These are phyloP conservation scores for Elanus axillaris DNA, from an alignment of 2,113 vertebrate species.

Conservation along the genomic window DNA sequence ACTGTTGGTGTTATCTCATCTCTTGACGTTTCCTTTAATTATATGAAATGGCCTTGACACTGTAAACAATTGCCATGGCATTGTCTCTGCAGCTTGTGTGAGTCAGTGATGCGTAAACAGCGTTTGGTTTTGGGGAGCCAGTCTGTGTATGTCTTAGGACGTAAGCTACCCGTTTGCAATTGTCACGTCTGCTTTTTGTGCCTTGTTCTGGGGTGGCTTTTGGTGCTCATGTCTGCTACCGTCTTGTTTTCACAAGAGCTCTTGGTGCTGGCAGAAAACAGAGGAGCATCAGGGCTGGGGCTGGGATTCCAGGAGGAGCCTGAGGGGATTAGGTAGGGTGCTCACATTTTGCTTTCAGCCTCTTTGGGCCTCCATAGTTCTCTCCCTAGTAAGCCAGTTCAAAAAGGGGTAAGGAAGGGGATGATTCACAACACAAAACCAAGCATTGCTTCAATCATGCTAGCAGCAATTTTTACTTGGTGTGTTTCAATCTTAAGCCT, in stretches of 20 bases:
- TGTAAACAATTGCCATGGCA: constrained; percentile 26
- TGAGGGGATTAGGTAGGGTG: too few species aligned
- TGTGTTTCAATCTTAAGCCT: not conserved
- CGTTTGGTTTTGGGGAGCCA: not conserved
- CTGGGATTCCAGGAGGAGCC: not conserved
- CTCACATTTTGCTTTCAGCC: not conserved
- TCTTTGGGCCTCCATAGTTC: not conserved
- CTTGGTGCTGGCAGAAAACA: not conserved
- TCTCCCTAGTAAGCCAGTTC: not conserved
- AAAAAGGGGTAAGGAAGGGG: not conserved
- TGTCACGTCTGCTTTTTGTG: not conserved
- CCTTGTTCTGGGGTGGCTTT: not conserved
- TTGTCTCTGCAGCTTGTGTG: not conserved
- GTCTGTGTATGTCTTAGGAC: not conserved
- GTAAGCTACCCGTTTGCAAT: not conserved
- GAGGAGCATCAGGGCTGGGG: not conserved
- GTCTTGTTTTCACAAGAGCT: not conserved
- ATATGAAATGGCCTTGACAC: not conserved
- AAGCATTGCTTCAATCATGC: not conserved
- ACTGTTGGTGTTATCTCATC: constrained; percentile 33
- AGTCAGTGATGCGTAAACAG: not conserved
- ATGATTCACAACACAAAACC: not conserved
- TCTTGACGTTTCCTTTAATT: constrained; percentile 49
- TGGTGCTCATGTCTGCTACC: fast-evolving
- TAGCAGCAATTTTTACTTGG: fast-evolving